phyloP scores from a whole-genome alignment of 92 coral and sea anemone genomes.

The Muricea muricata region DNA sequence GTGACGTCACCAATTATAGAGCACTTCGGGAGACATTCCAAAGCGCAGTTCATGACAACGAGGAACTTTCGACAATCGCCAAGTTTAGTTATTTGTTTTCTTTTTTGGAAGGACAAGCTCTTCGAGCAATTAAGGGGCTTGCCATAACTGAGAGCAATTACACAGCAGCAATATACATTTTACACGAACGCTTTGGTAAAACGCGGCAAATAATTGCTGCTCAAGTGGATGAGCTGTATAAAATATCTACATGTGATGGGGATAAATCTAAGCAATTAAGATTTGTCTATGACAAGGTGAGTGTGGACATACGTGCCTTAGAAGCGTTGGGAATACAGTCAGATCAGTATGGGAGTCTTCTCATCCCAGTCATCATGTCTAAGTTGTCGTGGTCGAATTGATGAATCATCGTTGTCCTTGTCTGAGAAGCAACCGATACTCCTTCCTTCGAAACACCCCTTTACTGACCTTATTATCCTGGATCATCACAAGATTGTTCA shows the following conservation, averaged over 20 bases:
- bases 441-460: too few species aligned
- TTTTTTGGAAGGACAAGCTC: conserved; percentile 17
- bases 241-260: neutral
- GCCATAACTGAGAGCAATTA: too few species aligned
- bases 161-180: conserved; percentile 18
- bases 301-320: too few species aligned
- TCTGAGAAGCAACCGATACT: too few species aligned
- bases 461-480: too few species aligned
- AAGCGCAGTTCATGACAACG: conserved; percentile 24
- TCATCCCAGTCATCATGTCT: too few species aligned
- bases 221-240: conserved; percentile 4
- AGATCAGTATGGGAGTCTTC: conserved; percentile 18
- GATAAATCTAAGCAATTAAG: conserved; percentile 10
- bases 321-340: neutral
- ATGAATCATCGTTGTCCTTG: too few species aligned
- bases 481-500: too few species aligned
- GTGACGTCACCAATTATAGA: too few species aligned
- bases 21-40: too few species aligned
- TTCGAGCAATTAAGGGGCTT: conserved; percentile 7
- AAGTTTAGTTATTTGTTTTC: conserved; percentile 34
- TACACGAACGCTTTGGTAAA: conserved; percentile 9
- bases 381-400: too few species aligned
- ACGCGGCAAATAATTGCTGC: conserved; percentile 7
- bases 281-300: too few species aligned
- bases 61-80: conserved; percentile 32